Base-by-base conservation (phyloP, 2,888 invertebrate genomes). In the Chrysolina haemoptera region DNA sequence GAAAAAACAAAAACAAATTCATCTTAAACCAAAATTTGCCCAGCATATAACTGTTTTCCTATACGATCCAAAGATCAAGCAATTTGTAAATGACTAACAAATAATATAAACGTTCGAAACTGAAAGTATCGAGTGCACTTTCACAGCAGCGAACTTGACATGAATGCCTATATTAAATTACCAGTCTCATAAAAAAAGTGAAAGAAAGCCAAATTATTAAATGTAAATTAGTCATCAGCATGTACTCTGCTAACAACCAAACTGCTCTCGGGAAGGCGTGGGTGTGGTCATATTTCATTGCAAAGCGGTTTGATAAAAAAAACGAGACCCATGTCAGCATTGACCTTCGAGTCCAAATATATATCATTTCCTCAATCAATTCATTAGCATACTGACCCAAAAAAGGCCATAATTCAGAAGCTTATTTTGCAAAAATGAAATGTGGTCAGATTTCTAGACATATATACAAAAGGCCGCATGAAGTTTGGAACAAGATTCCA, bases 221-320 rank as follows among this genome's bases (percentile, higher is more conserved):
- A 59, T 35, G n/a, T 59, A n/a, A 59, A 10, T 10, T 12, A 59
- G 0, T 12, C 8, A n/a, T 59, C 11, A 59, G n/a, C 35, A 9
- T 0, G 2, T 46, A 46, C 14, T 46, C n/a, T n/a, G n/a, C 43
- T n/a, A 20, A 20, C 53, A 11, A 20, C 18, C 18, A 53, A n/a
- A 59, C n/a, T 22, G 14, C 8, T 22, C 8, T 16, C 6, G n/a
- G n/a, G 9, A 18, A 59, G 6, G 59, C 35, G 27, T 59, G 35
- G 59, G 59, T 27, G 59, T 59, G 59, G 59, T 35, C n/a, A 59
- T 59, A 22, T n/a, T 27, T 59, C 22, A 27, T 35, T 59, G 27
- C 35, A 59, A 59, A 59, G 22, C 59, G 59, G 27, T 27, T 59
- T n/a, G n/a, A 59, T 59, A n/a, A 59, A 59, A 59, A 59, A 59